phyloP scores from a whole-genome alignment of 1,140 invertebrate species.

The Drosophila subobscura region DNA sequence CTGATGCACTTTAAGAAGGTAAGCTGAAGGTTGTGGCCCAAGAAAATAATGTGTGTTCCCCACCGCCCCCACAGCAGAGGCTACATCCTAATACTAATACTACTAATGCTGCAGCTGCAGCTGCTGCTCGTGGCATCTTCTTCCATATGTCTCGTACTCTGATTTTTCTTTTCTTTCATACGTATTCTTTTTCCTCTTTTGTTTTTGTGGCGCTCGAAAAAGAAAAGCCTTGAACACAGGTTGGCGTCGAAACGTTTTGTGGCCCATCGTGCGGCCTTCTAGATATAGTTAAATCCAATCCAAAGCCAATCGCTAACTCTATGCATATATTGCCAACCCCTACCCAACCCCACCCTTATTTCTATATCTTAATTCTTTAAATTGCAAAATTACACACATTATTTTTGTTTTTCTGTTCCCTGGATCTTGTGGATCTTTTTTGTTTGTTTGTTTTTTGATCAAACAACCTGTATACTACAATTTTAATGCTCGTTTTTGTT shows the following conservation, averaged over 20 bases:
- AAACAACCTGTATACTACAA: conserved; percentile 57
- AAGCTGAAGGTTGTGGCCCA: conserved; percentile 66
- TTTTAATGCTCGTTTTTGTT: conserved; percentile 78
- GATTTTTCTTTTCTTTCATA: no score
- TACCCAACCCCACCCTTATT: no score
- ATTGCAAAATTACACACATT: no score
- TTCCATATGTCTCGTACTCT: no score
- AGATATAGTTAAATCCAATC: conserved; percentile 6
- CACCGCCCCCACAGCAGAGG: conserved; percentile 5
- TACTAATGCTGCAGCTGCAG: conserved; percentile 19
- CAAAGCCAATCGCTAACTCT: no score
- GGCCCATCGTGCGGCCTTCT: conserved; percentile 18
- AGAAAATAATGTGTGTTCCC: conserved; percentile 15
- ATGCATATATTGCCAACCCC: no score
- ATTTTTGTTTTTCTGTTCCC: no score
- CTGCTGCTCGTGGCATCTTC: conserved; percentile 14
- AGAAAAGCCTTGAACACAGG: conserved; percentile 5
- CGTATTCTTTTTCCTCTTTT: conserved; percentile 1
- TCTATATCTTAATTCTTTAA: no score
- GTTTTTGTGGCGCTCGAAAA: conserved; percentile 18
- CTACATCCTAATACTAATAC: conserved; percentile 22
- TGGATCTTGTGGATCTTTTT: no score
- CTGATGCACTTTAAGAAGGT: conserved; percentile 99
- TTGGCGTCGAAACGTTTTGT: conserved; percentile 24
- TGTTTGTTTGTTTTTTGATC: conserved; percentile 27